Evolutionary conservation across 2,888 invertebrate species (phyloP), one percentile per base, ranked within the genome.

Genomic region (Thymelicus lineola): DNA sequence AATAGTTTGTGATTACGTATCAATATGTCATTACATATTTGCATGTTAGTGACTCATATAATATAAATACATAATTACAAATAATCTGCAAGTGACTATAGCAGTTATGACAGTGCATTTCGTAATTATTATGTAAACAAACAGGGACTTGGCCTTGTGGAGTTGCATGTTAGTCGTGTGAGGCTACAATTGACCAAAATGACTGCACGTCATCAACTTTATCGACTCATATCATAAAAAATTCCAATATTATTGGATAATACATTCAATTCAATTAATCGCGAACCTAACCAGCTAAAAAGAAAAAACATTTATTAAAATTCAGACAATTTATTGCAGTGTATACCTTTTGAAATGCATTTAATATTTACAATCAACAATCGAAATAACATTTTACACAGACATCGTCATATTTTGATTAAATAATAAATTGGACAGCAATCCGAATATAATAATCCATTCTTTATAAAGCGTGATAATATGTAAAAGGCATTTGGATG

Each of bases 91-190:
- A 87, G 86, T 91, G 93, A 91, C 91, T 84, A 84, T 89, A 91
- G 92, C 91, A 88, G 92, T 92, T 92, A 93, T 92, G 91, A 89
- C 85, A 88, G 93, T 93, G 93, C 93, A 90, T 86, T 89, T 90
- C 86, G 82, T 82, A 88, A 87, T 82, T 89, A 89, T 91, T 91
- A 89, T 87, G 83, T 88, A 80, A 87, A 89, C 87, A 91, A 88
- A 89, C 87, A 88, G 94, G 91, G 86, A 91, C 94, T 93, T 94
- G 94, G 94, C 94, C 94, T 94, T 94, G 94, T 94, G 94, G 94
- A 93, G 91, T 89, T 89, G 91, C 89, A 83, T 88, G 93, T 94
- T 94, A 94, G 93, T 94, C 84, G 85, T 93, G 92, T 93, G 89
- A 93, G 93, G 87, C 90, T 91, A 89, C 90, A 88, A 84, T 81